Percentiles rank a stretch among this genome's conserved stretches.
These are phyloP conservation scores for Microchirus variegatus DNA, from an alignment of 2,797 vertebrate genomes.

Conservation along the genomic window DNA sequence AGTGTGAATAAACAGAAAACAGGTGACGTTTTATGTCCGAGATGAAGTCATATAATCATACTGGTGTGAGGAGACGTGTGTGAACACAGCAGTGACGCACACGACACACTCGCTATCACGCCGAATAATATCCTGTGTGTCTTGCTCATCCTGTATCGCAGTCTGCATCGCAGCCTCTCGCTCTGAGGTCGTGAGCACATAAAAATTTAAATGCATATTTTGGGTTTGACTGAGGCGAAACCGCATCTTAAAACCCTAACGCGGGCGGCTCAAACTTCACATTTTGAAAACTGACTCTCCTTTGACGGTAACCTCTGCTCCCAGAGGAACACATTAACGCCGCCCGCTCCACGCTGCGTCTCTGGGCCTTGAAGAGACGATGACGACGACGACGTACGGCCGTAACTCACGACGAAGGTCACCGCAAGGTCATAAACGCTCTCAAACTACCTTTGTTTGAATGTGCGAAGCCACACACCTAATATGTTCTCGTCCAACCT, in stretches of 20 bases:
- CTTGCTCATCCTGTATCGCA: too few relatives aligned
- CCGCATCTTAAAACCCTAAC: background rate
- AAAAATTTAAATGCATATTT: background rate
- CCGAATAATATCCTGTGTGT: too few relatives aligned
- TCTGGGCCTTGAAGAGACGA: background rate
- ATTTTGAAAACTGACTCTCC: background rate
- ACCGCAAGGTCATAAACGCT: constrained; percentile 4
- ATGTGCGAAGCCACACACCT: constrained; percentile 39
- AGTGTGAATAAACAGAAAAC: too few relatives aligned
- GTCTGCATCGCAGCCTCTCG: background rate
- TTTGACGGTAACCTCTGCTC: background rate
- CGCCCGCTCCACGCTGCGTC: background rate
- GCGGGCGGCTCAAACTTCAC: background rate
- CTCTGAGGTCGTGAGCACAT: background rate
- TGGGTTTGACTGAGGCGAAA: background rate
- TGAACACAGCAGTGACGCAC: too few relatives aligned
- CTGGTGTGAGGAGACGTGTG: too few relatives aligned
- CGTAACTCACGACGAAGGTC: constrained; percentile 36
- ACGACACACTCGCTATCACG: too few relatives aligned
- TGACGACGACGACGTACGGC: too few relatives aligned
- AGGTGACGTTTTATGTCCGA: too few relatives aligned
- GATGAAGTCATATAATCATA: too few relatives aligned
- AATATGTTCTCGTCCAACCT: constrained; percentile 21
- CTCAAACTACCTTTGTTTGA: constrained; percentile 9
- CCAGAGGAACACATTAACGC: background rate